Conservation (phyloP, 2,113 vertebrate species). For the Equus quagga region DNA sequence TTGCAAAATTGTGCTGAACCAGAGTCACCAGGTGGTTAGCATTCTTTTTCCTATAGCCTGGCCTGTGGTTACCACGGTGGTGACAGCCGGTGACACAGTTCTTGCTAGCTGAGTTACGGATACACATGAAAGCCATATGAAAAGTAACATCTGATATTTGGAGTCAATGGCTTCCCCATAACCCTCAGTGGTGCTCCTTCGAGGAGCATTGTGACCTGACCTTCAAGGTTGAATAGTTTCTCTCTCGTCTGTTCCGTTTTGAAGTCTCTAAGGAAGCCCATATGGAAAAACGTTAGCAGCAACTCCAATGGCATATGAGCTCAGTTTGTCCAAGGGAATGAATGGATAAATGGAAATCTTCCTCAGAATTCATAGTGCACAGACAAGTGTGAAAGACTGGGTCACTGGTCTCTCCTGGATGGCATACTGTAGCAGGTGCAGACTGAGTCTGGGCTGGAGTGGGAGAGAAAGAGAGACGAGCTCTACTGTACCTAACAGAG, state of each 20-base stretch:
- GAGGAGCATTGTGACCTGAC: not conserved
- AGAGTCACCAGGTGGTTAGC: not conserved
- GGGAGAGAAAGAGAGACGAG: not conserved
- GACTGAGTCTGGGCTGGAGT: not conserved
- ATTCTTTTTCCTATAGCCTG: not conserved
- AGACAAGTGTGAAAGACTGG: not conserved
- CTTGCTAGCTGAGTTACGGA: not conserved
- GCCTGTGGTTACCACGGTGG: not conserved
- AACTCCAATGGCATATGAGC: not conserved
- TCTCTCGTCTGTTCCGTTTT: not conserved
- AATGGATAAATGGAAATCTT: not conserved
- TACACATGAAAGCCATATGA: not conserved
- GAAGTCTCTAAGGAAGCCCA: not conserved
- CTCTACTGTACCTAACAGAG: not conserved
- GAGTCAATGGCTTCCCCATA: not conserved
- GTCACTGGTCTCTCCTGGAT: not conserved
- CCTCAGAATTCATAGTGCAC: not conserved
- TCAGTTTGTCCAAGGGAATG: not conserved
- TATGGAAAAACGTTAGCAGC: not conserved
- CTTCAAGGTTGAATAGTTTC: not conserved
- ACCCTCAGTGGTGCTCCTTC: not conserved
- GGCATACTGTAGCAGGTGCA: not conserved
- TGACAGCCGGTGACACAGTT: not conserved
- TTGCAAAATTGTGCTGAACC: not conserved
- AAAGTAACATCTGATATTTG: not conserved